Evolutionary conservation across 2,113 vertebrate species (phyloP).

Genomic region (Bettongia penicillata): DNA sequence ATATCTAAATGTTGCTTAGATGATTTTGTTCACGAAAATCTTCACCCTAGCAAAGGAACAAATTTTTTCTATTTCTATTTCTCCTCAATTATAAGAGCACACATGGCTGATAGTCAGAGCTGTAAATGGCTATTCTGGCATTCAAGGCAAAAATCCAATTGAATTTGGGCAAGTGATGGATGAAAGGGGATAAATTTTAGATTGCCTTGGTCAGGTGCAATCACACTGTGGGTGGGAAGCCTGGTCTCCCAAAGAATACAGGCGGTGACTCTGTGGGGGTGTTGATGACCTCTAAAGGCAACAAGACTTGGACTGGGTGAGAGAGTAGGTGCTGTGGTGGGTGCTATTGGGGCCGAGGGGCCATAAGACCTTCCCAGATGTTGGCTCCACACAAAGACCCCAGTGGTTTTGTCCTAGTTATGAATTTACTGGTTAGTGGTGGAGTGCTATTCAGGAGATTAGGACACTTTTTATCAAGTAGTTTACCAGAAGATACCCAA

Average conservation of each 20-base stretch:
- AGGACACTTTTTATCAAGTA: background rate
- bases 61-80: too few relatives aligned
- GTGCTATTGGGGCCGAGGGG: background rate
- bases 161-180: background rate
- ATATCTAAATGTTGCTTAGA: too few relatives aligned
- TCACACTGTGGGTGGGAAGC: background rate
- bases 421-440: background rate
- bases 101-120: background rate
- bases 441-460: background rate
- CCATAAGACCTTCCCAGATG: background rate
- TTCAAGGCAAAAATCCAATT: background rate
- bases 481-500: background rate
- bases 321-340: background rate
- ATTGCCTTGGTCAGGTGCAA: background rate
- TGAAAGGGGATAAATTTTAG: background rate
- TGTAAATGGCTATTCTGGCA: background rate
- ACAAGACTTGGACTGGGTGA: background rate
- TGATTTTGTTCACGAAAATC: too few relatives aligned
- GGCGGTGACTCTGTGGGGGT: background rate
- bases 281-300: background rate
- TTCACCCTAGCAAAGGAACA: too few relatives aligned
- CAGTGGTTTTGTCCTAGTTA: background rate
- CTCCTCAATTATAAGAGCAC: too few relatives aligned
- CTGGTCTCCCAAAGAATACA: background rate
- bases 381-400: background rate